Evolutionary conservation across 2,888 invertebrate genomes (phyloP).

Genomic region (Gymnosoma rotundatum): DNA sequence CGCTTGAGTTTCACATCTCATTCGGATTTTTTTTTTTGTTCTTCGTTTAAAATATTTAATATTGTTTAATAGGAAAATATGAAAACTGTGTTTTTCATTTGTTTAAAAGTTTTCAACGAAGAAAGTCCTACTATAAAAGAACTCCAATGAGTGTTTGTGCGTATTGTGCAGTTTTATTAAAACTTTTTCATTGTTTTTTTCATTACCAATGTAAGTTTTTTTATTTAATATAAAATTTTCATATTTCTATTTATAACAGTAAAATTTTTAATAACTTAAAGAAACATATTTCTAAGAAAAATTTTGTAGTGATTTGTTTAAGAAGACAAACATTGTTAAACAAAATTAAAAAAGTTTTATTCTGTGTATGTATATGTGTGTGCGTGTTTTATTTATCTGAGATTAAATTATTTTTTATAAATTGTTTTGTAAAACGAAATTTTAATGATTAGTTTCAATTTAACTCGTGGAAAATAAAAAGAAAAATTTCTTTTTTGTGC

Average conservation of each 20-base stretch:
- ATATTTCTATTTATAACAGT: slow-evolving; percentile 8
- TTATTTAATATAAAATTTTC: slow-evolving; percentile 12
- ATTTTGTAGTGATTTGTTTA: slow-evolving; percentile 26
- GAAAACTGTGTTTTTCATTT: slow-evolving; percentile 47
- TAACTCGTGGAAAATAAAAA: too few species aligned
- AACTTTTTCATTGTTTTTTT: slow-evolving; percentile 23
- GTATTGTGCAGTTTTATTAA: slow-evolving; percentile 20
- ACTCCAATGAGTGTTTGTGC: not conserved
- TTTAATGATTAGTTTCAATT: too few species aligned
- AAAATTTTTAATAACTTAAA: not conserved
- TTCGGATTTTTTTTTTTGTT: not conserved
- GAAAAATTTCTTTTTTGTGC: too few species aligned
- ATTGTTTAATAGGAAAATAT: slow-evolving; percentile 50
- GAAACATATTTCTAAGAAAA: not conserved
- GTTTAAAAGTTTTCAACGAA: slow-evolving; percentile 51
- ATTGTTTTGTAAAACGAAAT: too few species aligned
- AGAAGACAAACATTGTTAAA: slow-evolving; percentile 22
- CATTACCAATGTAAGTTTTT: slow-evolving; percentile 34
- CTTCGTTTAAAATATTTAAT: slow-evolving; percentile 31
- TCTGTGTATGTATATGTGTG: not conserved
- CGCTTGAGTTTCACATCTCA: not conserved
- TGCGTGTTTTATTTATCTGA: not conserved
- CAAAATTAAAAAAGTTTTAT: slow-evolving; percentile 45
- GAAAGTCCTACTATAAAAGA: slow-evolving; percentile 30
- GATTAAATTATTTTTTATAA: not conserved